phyloP scores from a whole-genome alignment of 92 coral and sea anemone species.

The Epizoanthus ramosus region DNA sequence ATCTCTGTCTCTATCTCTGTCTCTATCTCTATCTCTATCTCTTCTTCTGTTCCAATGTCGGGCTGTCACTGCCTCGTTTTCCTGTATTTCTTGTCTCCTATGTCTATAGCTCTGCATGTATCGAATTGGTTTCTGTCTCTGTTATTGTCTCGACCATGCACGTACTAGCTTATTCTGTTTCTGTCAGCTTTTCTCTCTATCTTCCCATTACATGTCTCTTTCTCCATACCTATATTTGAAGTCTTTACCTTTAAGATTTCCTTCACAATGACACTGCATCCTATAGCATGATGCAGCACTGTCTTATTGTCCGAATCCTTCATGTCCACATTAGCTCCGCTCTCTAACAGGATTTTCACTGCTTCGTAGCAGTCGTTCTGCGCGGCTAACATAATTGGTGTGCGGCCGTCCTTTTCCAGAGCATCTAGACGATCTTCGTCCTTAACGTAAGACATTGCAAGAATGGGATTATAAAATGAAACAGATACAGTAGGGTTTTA shows the following conservation, averaged over 20 bases:
- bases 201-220: not conserved
- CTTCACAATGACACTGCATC: conserved; percentile 76
- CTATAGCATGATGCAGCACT: conserved; percentile 85
- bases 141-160: too few species aligned
- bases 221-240: not conserved
- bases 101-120: too few species aligned
- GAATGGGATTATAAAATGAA: too few species aligned
- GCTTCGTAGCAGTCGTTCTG: conserved; percentile 74
- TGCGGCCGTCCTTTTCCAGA: conserved; percentile 78
- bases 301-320: conserved; percentile 79
- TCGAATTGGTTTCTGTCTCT: too few species aligned
- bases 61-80: too few species aligned
- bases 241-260: conserved; percentile 79
- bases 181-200: too few species aligned
- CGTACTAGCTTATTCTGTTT: too few species aligned
- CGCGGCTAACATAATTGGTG: conserved; percentile 87
- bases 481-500: not conserved
- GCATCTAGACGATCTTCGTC: conserved; percentile 80
- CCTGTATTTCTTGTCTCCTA: too few species aligned
- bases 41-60: too few species aligned
- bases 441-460: conserved; percentile 22
- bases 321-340: conserved; percentile 81
- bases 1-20: too few species aligned
- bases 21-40: too few species aligned
- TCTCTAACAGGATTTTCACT: conserved; percentile 76